phyloP scores from a whole-genome alignment of 2,888 invertebrate species.

The Hemistola chrysoprasaria region DNA sequence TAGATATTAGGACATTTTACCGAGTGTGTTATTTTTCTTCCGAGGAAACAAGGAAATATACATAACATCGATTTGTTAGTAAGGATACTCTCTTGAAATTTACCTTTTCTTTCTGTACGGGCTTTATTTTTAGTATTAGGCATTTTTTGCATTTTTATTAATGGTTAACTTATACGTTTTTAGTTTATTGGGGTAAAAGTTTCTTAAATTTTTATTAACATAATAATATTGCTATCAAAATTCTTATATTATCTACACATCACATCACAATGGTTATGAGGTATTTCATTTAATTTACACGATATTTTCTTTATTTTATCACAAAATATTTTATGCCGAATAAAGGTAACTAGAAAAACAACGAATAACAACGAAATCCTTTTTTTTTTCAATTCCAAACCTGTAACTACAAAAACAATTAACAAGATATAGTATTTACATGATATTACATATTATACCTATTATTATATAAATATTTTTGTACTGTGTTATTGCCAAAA shows the following conservation, averaged over 20 bases:
- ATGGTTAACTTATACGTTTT: too few species aligned
- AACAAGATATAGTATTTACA: conserved; percentile 6
- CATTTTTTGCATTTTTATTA: too few species aligned
- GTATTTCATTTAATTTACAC: conserved; percentile 9
- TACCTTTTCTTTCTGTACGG: too few species aligned
- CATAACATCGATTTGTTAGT: too few species aligned
- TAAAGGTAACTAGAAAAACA: conserved; percentile 12
- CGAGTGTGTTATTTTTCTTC: too few species aligned
- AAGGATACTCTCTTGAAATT: too few species aligned
- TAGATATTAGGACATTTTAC: too few species aligned
- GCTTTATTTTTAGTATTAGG: too few species aligned
- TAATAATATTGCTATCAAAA: background rate
- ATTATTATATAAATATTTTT: conserved; percentile 10
- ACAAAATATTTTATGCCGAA: conserved; percentile 15
- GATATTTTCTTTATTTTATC: conserved; percentile 3
- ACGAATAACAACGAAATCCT: too few species aligned
- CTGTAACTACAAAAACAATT: background rate
- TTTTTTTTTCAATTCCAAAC: too few species aligned
- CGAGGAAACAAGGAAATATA: too few species aligned
- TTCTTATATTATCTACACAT: conserved; percentile 6
- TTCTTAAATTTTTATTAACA: background rate
- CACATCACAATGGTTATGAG: conserved; percentile 5
- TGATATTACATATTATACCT: background rate
- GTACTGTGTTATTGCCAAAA: conserved; percentile 13
- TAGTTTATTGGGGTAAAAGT: too few species aligned